A percentile compares a stretch with the other conserved stretches of the same genome.
These are phyloP conservation scores for Drosophila vallismaia DNA, from an alignment of 2,888 invertebrate genomes.

Conservation along the genomic window DNA sequence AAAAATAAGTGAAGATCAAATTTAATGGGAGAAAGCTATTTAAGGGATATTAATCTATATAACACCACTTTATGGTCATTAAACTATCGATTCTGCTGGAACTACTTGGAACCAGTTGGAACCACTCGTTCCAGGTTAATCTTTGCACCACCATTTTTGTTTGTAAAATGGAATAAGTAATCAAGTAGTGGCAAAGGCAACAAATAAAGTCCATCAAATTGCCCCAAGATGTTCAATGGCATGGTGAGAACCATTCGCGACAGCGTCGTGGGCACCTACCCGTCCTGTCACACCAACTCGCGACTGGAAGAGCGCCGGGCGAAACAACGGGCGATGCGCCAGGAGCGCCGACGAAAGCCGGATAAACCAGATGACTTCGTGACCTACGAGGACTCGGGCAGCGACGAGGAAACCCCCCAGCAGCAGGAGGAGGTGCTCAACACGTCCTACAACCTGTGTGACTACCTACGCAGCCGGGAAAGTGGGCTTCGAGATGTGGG, in stretches of 20 bases:
- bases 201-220: constrained; percentile 9
- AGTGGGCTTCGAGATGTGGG: constrained; percentile 88
- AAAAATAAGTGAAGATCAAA: background rate
- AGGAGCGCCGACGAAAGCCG: constrained; percentile 91
- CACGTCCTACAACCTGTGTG: constrained; percentile 93
- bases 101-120: constrained; percentile 1
- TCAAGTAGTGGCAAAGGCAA: constrained; percentile 8
- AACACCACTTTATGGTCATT: background rate
- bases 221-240: constrained; percentile 78
- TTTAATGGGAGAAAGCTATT: too few species aligned
- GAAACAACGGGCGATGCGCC: constrained; percentile 84
- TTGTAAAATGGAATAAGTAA: constrained; percentile 41
- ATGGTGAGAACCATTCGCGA: constrained; percentile 83
- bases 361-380: constrained; percentile 96
- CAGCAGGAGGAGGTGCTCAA: constrained; percentile 89
- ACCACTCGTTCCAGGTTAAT: constrained; percentile 6
- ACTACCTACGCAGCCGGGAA: constrained; percentile 92
- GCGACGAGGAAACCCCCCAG: constrained; percentile 91
- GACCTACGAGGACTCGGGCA: constrained; percentile 94
- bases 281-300: constrained; percentile 89
- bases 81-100: background rate
- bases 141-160: constrained; percentile 49
- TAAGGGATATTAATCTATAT: too few species aligned
- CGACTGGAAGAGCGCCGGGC: constrained; percentile 90
- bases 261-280: constrained; percentile 88